Conservation (phyloP, 2,797 vertebrate species). For the Iguana delicatissima region DNA sequence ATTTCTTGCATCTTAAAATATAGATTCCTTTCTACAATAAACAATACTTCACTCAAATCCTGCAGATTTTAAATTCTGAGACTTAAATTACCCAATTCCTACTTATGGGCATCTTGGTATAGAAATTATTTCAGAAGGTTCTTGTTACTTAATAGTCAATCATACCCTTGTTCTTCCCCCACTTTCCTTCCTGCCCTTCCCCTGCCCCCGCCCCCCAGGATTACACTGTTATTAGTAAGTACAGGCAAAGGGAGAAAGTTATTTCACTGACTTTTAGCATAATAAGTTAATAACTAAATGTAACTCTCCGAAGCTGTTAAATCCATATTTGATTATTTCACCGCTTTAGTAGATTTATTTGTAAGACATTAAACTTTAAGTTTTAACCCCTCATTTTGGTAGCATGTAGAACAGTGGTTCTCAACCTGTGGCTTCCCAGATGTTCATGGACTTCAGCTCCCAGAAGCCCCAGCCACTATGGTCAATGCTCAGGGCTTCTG, state of each 20-base stretch:
- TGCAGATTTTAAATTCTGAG: too few species aligned
- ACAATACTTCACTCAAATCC: too few species aligned
- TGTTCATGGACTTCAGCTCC: too few species aligned
- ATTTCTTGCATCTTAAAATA: too few species aligned
- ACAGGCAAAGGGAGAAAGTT: background rate
- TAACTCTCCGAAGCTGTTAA: background rate
- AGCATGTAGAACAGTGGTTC: too few species aligned
- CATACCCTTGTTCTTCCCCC: background rate
- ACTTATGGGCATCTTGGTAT: too few species aligned
- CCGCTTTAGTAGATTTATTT: background rate
- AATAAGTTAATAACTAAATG: background rate
- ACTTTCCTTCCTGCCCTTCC: background rate
- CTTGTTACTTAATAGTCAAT: background rate
- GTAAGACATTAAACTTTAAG: background rate
- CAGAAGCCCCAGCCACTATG: too few species aligned
- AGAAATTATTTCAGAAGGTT: background rate
- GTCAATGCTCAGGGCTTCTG: too few species aligned
- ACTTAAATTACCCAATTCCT: too few species aligned
- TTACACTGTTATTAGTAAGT: background rate
- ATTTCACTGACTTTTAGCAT: background rate
- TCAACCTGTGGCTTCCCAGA: too few species aligned
- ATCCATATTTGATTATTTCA: background rate
- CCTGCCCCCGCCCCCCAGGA: background rate
- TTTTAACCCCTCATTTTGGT: background rate
- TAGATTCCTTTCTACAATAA: too few species aligned